Conservation (phyloP, 1,140 invertebrate species). For the Meloidogyne chitwoodi region DNA sequence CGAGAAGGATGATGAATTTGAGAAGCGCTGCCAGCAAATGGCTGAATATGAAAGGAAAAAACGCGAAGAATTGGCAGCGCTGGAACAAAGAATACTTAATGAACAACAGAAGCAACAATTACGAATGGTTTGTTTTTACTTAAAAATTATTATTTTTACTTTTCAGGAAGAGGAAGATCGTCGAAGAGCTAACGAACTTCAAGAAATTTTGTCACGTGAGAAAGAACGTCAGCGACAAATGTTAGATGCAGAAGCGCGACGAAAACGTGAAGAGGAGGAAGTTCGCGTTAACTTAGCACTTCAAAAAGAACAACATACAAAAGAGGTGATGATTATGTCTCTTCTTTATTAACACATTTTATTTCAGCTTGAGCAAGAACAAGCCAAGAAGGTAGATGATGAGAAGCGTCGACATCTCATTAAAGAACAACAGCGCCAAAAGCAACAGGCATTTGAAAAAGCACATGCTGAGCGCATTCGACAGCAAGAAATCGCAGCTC, state of each 20-base stretch:
- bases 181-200: conserved; percentile 28
- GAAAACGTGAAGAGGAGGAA: conserved; percentile 30
- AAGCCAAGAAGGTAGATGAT: conserved; percentile 26
- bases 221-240: conserved; percentile 25
- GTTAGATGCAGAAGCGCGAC: conserved; percentile 24
- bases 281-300: conserved; percentile 9
- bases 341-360: background rate
- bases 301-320: conserved; percentile 14
- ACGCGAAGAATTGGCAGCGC: conserved; percentile 28
- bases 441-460: conserved; percentile 15
- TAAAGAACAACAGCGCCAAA: conserved; percentile 34
- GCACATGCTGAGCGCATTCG: background rate
- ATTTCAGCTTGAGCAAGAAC: background rate
- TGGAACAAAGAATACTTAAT: conserved; percentile 23
- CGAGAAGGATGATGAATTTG: conserved; percentile 41
- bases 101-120: conserved; percentile 23
- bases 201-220: conserved; percentile 25
- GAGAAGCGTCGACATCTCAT: conserved; percentile 20
- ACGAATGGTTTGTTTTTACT: background rate
- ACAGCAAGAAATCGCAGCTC: conserved; percentile 5
- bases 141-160: background rate
- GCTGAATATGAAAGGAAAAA: conserved; percentile 36
- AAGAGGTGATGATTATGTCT: background rate
- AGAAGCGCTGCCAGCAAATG: conserved; percentile 25
- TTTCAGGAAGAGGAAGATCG: conserved; percentile 30